Percentiles rank a stretch among this genome's conserved stretches.
Evolutionary conservation across 2,888 invertebrate species (phyloP).

Genomic region (Psylliodes chrysocephalus): DNA sequence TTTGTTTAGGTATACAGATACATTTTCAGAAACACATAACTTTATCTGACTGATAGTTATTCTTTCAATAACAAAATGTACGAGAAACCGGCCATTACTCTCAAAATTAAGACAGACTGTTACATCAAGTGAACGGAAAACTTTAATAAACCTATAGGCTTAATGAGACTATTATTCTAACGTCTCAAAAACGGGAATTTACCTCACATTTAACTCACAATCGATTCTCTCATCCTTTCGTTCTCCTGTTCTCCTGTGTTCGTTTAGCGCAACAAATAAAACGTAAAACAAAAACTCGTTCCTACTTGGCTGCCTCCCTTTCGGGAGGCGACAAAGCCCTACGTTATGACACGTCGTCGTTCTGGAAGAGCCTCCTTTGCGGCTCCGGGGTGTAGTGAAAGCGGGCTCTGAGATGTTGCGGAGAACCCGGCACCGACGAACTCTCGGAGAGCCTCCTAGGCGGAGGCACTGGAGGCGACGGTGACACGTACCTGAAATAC

Average conservation of each 20-base stretch:
- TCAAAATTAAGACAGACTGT: too few species aligned
- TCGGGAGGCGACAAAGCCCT: conserved; percentile 31
- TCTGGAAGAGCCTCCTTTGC: conserved; percentile 67
- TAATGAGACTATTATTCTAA: too few species aligned
- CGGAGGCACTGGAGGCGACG: conserved; percentile 71
- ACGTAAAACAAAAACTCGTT: conserved; percentile 10
- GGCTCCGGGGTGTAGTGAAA: conserved; percentile 71
- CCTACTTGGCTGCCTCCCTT: conserved; percentile 14
- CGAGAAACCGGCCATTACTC: too few species aligned
- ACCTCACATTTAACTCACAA: too few species aligned
- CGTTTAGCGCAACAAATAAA: conserved; percentile 8
- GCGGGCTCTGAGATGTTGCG: conserved; percentile 73
- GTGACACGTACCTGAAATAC: conserved; percentile 68
- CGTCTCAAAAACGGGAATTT: too few species aligned
- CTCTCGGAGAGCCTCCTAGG: conserved; percentile 75
- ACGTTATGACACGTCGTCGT: conserved; percentile 60
- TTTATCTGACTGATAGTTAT: too few species aligned
- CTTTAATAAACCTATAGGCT: too few species aligned
- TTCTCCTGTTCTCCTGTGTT: background rate
- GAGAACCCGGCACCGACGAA: conserved; percentile 75
- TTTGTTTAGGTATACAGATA: too few species aligned
- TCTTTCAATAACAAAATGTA: too few species aligned
- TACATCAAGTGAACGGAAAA: too few species aligned
- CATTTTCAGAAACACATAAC: too few species aligned
- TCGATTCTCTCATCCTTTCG: background rate